phyloP scores from a whole-genome alignment of 2,888 invertebrate species.

The Eilema griseolum region DNA sequence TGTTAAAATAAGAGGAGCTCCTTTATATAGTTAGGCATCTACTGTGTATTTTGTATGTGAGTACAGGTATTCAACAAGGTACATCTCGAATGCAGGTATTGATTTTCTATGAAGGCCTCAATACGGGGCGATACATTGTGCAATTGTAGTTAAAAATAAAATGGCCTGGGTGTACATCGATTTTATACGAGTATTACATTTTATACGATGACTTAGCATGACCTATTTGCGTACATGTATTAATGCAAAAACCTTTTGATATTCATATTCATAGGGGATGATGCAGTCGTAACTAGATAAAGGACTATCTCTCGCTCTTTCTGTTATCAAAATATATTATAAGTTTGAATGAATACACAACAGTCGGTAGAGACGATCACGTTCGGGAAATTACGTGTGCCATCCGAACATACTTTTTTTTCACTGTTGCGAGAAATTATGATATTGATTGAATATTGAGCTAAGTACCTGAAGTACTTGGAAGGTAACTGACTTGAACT shows the following conservation, averaged over 20 bases:
- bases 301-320: not conserved
- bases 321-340: not conserved
- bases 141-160: slow-evolving; percentile 33
- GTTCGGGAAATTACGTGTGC: not conserved
- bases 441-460: not conserved
- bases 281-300: not conserved
- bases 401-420: not conserved
- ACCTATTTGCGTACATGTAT: not conserved
- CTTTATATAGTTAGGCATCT: not conserved
- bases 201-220: not conserved
- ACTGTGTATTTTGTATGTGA: slow-evolving; percentile 6
- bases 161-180: not conserved
- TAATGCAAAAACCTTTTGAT: not conserved
- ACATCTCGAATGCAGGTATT: slow-evolving; percentile 39
- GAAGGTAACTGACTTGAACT: not conserved
- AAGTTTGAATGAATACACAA: slow-evolving; percentile 4
- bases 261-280: not conserved
- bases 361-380: not conserved
- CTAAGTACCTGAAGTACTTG: not conserved
- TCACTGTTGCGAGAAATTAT: not conserved
- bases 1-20: not conserved
- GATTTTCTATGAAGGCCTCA: slow-evolving; percentile 33
- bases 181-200: not conserved
- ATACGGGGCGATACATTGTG: slow-evolving; percentile 1
- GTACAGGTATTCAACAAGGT: slow-evolving; percentile 19